A percentile compares a stretch with the other conserved stretches of the same genome.
These are phyloP conservation scores for Danio jaintianensis DNA, from an alignment of 2,797 vertebrate species.

Conservation along the genomic window DNA sequence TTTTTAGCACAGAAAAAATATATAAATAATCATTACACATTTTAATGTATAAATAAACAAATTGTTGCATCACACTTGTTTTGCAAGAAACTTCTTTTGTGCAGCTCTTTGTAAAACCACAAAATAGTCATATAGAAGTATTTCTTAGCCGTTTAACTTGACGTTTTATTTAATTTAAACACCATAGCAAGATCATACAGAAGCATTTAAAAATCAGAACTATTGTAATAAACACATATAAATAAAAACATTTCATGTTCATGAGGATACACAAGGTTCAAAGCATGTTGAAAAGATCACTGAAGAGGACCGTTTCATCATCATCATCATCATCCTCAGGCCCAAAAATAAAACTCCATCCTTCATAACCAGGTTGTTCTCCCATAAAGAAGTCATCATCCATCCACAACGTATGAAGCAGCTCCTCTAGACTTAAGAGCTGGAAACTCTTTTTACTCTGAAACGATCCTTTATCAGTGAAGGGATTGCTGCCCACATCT, in stretches of 20 bases:
- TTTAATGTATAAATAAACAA: too few species aligned
- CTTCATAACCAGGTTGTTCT: constrained; percentile 34
- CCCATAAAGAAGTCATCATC: constrained; percentile 49
- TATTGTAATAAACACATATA: not conserved
- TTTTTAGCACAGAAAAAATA: too few species aligned
- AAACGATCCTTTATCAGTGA: not conserved
- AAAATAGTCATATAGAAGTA: not conserved
- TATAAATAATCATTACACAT: too few species aligned
- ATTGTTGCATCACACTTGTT: too few species aligned
- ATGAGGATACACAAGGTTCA: constrained; percentile 14
- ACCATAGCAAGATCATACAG: not conserved
- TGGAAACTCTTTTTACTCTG: constrained; percentile 32
- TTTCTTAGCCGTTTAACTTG: not conserved
- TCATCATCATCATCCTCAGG: constrained; percentile 25
- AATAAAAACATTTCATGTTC: not conserved
- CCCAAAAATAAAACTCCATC: constrained; percentile 47
- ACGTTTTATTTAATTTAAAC: constrained; percentile 23
- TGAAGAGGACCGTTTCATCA: constrained; percentile 18
- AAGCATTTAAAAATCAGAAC: not conserved
- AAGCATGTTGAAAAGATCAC: constrained; percentile 50
- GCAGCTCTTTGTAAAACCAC: not conserved
- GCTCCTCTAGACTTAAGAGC: constrained; percentile 36
- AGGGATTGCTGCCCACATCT: not conserved
- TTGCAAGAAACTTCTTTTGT: not conserved
- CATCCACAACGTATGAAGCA: constrained; percentile 39